Evolutionary conservation across 37 sponge, comb jelly and placozoan genomes (phyloP).

Genomic region (Chondrosia reniformis): DNA sequence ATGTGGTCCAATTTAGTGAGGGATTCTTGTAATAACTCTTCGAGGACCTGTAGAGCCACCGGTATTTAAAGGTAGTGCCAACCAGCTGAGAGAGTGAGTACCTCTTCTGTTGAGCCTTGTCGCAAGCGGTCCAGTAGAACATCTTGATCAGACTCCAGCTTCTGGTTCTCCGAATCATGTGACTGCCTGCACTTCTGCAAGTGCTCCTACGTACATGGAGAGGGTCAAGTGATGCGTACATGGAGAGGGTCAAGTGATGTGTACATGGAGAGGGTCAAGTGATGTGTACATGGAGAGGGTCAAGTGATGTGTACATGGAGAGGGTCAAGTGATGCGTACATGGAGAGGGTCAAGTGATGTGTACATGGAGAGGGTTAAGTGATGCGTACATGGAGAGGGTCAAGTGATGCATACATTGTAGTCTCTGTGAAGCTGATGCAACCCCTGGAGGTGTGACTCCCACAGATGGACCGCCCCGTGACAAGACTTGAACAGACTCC

Average conservation of each 20-base stretch:
- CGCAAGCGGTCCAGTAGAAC: constrained; percentile 73
- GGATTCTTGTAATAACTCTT: constrained; percentile 32
- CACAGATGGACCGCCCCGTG: constrained; percentile 75
- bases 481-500: constrained; percentile 64
- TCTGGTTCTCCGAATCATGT: constrained; percentile 73
- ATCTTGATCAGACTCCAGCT: constrained; percentile 72
- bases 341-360: no score
- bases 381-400: no score
- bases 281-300: no score
- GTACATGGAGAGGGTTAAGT: no score
- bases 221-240: no score
- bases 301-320: no score
- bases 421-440: constrained; percentile 9
- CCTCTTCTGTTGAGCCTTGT: constrained; percentile 60
- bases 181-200: constrained; percentile 40
- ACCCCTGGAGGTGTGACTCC: constrained; percentile 33
- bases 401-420: not conserved
- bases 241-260: no score
- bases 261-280: no score
- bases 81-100: constrained; percentile 31
- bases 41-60: constrained; percentile 23
- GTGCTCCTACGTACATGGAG: constrained; percentile 31
- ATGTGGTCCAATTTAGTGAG: constrained; percentile 37
- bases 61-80: not conserved
- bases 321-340: no score